Evolutionary conservation across 2,888 invertebrate genomes (phyloP), one percentile per base, ranked within the genome.

Genomic region (Brenthis ino): DNA sequence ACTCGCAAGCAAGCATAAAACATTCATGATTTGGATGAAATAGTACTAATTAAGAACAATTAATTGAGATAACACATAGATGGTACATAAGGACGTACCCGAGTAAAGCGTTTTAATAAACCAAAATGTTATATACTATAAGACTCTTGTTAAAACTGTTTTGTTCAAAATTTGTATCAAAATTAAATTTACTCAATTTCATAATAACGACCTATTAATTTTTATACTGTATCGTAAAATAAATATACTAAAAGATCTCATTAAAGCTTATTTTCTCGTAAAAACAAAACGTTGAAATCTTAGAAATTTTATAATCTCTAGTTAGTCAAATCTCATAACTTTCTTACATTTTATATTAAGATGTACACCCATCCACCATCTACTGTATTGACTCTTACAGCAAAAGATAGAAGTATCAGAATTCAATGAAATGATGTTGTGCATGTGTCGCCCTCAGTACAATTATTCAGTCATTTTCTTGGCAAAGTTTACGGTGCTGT

Each of bases 401-500:
- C n/a, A 53, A 13, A 53, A 16, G n/a, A 3, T 16, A 53, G 51
- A 53, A 53, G 51, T n/a, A 53, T 53, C n/a, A 53, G 12, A 37
- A 33, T 53, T 33, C 13, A 1, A 2, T 33, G 16, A 53, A 6
- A 20, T 51, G 20, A 37, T 43, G 43, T n/a, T 14, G 11, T 60
- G 43, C 28, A 66, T 48, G 50, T 33, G 67, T 65, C 51, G 70
- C 68, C 72, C 58, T 55, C 57, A 60, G 70, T 70, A 68, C 58
- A 65, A 73, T 72, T 73, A 74, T 74, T 73, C 71, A 73, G 68
- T 69, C 71, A 67, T 72, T 72, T 71, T 66, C 74, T 68, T 72
- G 70, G 72, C 74, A 75, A 80, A 73, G 71, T 74, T 75, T 73
- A 76, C 67, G 73, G 61, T 70, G 77, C 78, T 80, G 80, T 85